Conservation (phyloP, 2,797 vertebrate genomes). For the Cuniculus paca region DNA sequence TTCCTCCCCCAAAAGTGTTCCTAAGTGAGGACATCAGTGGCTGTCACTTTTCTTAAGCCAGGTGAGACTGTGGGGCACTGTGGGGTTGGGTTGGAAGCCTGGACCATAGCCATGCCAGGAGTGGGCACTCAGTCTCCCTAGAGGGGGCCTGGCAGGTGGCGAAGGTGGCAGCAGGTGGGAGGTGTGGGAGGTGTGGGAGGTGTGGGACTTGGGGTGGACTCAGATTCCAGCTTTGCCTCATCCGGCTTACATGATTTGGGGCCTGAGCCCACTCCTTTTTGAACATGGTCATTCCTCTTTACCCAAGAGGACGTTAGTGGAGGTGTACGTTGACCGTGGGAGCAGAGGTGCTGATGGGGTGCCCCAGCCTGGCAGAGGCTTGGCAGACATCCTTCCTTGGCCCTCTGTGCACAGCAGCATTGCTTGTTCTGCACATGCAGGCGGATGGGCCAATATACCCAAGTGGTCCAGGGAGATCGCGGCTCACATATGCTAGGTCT, state of each 20-base stretch:
- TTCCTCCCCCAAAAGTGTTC: background rate
- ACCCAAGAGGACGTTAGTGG: background rate
- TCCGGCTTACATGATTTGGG: background rate
- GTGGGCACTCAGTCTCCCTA: background rate
- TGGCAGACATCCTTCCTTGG: background rate
- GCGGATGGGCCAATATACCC: too few species aligned
- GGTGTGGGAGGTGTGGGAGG: background rate
- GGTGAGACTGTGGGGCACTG: background rate
- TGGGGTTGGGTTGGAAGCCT: background rate
- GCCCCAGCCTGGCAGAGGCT: background rate
- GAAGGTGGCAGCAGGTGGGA: background rate
- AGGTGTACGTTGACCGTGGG: too few species aligned
- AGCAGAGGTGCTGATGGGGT: background rate
- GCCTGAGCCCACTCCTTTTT: background rate
- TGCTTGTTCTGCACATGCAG: background rate
- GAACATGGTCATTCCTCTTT: background rate
- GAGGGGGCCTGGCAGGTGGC: background rate
- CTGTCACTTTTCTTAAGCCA: slow-evolving; percentile 46
- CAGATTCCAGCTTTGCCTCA: background rate
- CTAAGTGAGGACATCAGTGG: background rate
- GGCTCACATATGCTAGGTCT: background rate
- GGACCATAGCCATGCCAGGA: background rate
- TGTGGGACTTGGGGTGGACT: background rate
- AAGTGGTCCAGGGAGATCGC: background rate
- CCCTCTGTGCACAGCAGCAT: background rate